phyloP scores from a whole-genome alignment of 2,113 vertebrate species.

The Hystrix cristata region DNA sequence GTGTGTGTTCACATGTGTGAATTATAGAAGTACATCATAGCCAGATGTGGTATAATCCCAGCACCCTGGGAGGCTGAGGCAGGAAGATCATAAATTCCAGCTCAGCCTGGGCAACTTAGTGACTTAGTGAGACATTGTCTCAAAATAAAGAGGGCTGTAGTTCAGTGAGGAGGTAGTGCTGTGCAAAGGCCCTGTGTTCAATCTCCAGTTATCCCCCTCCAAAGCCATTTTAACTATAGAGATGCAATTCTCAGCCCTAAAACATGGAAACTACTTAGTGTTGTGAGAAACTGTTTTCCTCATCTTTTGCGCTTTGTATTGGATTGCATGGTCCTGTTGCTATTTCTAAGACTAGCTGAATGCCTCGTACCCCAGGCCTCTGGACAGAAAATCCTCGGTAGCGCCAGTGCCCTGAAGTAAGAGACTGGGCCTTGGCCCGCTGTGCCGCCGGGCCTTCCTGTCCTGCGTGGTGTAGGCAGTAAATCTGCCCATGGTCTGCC shows the following conservation, averaged over 20 bases:
- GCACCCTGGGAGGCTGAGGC: not conserved
- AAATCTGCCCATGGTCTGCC: conserved; percentile 78
- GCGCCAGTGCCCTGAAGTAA: not conserved
- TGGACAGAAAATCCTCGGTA: not conserved
- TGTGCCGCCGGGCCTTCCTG: conserved; percentile 73
- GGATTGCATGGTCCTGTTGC: not conserved
- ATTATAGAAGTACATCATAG: too few species aligned
- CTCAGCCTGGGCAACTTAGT: not conserved
- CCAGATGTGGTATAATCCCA: not conserved
- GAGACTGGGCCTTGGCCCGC: conserved; percentile 56
- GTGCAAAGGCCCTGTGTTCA: too few species aligned
- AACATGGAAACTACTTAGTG: not conserved
- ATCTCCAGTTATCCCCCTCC: not conserved
- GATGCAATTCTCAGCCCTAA: not conserved
- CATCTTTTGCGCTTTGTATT: not conserved
- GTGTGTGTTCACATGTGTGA: not conserved
- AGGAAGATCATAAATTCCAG: not conserved
- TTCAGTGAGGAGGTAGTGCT: not conserved
- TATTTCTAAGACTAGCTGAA: conserved; percentile 44
- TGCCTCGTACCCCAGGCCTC: not conserved
- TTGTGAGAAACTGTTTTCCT: conserved; percentile 1
- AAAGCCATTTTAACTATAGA: not conserved
- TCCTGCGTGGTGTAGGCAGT: conserved; percentile 56
- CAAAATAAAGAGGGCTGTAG: not conserved
- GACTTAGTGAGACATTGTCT: not conserved